Conservation (phyloP, 2,888 invertebrate genomes). For the Dasysyrphus albostriatus region DNA sequence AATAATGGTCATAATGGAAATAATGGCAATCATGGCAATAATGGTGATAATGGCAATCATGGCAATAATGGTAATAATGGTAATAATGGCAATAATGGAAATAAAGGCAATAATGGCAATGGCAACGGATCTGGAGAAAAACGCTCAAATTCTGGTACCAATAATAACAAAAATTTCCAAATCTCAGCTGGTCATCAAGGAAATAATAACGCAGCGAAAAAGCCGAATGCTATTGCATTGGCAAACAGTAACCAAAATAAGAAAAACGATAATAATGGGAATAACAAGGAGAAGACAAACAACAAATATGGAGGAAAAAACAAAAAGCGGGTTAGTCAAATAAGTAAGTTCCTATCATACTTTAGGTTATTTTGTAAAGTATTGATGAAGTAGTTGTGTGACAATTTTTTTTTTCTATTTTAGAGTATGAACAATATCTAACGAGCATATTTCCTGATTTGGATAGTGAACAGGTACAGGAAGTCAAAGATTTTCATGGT, state of each 20-base stretch:
- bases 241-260: conserved; percentile 33
- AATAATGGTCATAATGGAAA: neutral
- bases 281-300: neutral
- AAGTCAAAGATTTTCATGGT: conserved; percentile 81
- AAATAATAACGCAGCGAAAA: too few relatives aligned
- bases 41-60: neutral
- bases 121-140: neutral
- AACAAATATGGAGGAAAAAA: neutral
- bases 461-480: conserved; percentile 80
- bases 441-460: conserved; percentile 79
- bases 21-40: neutral
- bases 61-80: neutral
- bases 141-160: neutral
- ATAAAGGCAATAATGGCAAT: neutral
- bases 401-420: neutral
- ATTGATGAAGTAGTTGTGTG: neutral
- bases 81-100: neutral
- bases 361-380: neutral
- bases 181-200: conserved; percentile 1
- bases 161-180: neutral
- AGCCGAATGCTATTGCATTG: neutral
- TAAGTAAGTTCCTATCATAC: conserved; percentile 42
- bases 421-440: conserved; percentile 82
- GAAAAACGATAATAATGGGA: conserved; percentile 7
- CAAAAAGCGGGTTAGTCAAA: conserved; percentile 62